A percentile compares a stretch with the other conserved stretches of the same genome.
Evolutionary conservation across 2,888 invertebrate species (phyloP).

Genomic region (Oegoconia quadripuncta): DNA sequence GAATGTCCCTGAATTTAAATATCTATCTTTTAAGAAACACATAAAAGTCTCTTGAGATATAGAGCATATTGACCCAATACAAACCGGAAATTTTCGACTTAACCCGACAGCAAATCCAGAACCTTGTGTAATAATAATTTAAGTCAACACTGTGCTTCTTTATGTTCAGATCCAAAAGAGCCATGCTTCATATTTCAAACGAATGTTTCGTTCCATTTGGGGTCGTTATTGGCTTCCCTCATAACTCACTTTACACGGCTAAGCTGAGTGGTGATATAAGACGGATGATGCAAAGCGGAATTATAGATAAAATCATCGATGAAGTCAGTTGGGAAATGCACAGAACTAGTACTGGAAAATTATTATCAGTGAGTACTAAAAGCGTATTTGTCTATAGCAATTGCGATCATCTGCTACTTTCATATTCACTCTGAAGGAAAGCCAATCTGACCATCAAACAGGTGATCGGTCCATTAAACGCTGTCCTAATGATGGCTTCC

Average conservation of each 20-base stretch:
- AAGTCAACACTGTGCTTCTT: too few species aligned
- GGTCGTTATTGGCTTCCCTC: slow-evolving; percentile 82
- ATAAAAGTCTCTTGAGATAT: too few species aligned
- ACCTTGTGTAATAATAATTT: too few species aligned
- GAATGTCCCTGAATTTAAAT: too few species aligned
- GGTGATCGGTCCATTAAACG: too few species aligned
- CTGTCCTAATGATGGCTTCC: too few species aligned
- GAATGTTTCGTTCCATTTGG: slow-evolving; percentile 88
- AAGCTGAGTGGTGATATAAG: slow-evolving; percentile 81
- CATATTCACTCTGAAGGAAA: too few species aligned
- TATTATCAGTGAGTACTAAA: slow-evolving; percentile 77
- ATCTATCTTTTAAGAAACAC: too few species aligned
- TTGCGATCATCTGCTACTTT: background rate
- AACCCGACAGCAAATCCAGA: too few species aligned
- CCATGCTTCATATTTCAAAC: slow-evolving; percentile 84
- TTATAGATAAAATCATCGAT: slow-evolving; percentile 81
- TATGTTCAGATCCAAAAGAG: slow-evolving; percentile 73
- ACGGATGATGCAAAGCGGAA: slow-evolving; percentile 82
- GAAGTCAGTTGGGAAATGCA: slow-evolving; percentile 88
- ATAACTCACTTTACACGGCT: slow-evolving; percentile 81
- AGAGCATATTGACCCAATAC: too few species aligned
- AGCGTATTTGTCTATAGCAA: background rate
- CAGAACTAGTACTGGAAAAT: slow-evolving; percentile 79
- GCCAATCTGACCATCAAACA: too few species aligned
- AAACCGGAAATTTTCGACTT: too few species aligned